These are phyloP conservation scores for Galleria mellonella DNA, from an alignment of 1,140 invertebrate species.

Conservation along the genomic window DNA sequence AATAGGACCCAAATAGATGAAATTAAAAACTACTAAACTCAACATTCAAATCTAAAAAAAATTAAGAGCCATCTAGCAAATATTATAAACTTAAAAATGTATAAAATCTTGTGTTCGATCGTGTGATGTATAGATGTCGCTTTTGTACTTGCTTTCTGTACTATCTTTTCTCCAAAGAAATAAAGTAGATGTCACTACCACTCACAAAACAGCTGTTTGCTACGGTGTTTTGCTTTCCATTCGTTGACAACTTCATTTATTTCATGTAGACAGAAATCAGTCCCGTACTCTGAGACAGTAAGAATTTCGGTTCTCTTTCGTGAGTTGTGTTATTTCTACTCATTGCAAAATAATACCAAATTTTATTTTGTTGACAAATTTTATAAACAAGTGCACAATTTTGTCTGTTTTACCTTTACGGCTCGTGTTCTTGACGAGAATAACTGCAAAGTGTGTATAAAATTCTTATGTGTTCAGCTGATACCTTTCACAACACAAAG, in stretches of 20 bases:
- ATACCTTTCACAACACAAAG: slow-evolving; percentile 52
- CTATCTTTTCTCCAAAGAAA: too few relatives aligned
- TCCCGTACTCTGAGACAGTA: slow-evolving; percentile 12
- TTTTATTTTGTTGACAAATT: slow-evolving; percentile 37
- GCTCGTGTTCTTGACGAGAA: not conserved
- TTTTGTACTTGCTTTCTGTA: too few relatives aligned
- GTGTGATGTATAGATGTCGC: too few relatives aligned
- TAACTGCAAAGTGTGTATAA: not conserved
- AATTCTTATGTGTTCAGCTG: slow-evolving; percentile 24
- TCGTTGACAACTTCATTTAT: slow-evolving; percentile 38
- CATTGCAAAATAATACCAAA: slow-evolving; percentile 18
- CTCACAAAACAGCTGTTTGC: slow-evolving; percentile 38
- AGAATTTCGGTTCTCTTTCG: slow-evolving; percentile 30
- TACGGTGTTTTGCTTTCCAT: slow-evolving; percentile 36
- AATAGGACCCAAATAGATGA: too few relatives aligned
- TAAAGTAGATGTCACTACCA: slow-evolving; percentile 20
- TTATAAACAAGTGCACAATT: slow-evolving; percentile 16
- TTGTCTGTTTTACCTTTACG: slow-evolving; percentile 9
- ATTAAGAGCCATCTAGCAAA: too few relatives aligned
- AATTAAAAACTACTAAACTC: too few relatives aligned
- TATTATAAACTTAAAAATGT: too few relatives aligned
- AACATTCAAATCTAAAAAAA: too few relatives aligned
- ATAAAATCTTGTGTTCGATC: too few relatives aligned
- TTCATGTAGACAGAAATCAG: slow-evolving; percentile 14
- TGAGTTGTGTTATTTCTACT: slow-evolving; percentile 44